Evolutionary conservation across 2,888 invertebrate species (phyloP).

Genomic region (Heliconius ismenius): DNA sequence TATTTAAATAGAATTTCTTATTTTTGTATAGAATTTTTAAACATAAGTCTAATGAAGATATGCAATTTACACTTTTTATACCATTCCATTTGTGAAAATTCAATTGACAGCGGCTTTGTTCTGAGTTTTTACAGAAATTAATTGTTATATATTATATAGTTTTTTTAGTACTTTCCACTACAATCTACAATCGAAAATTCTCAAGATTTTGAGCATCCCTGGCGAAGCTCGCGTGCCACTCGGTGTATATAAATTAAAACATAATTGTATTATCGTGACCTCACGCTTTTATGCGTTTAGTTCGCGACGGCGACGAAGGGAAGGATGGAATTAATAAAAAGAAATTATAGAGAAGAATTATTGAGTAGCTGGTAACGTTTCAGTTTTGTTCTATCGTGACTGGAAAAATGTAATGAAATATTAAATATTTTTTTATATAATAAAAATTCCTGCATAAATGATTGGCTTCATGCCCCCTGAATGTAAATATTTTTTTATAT

Average conservation of each 20-base stretch:
- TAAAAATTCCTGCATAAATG: not conserved
- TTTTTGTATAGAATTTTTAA: not conserved
- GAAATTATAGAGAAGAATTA: constrained; percentile 39
- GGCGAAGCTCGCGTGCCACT: constrained; percentile 68
- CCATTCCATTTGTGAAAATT: not conserved
- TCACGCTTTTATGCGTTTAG: constrained; percentile 72
- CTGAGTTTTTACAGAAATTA: not conserved
- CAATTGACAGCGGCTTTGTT: not conserved
- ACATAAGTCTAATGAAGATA: not conserved
- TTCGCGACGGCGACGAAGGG: constrained; percentile 58
- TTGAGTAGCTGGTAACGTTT: constrained; percentile 22
- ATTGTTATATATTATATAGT: not conserved
- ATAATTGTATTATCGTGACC: constrained; percentile 82
- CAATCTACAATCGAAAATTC: not conserved
- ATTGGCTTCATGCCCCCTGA: too few relatives aligned
- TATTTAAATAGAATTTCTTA: not conserved
- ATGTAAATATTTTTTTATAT: not conserved
- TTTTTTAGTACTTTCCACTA: not conserved
- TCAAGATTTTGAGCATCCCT: constrained; percentile 16
- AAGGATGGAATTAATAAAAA: constrained; percentile 54
- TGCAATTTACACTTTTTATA: not conserved
- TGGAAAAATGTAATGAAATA: not conserved
- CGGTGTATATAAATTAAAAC: constrained; percentile 80
- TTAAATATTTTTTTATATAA: not conserved
- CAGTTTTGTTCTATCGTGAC: constrained; percentile 1